These are phyloP conservation scores for Aphodius granarius DNA, from an alignment of 2,888 invertebrate genomes.

Conservation along the genomic window DNA sequence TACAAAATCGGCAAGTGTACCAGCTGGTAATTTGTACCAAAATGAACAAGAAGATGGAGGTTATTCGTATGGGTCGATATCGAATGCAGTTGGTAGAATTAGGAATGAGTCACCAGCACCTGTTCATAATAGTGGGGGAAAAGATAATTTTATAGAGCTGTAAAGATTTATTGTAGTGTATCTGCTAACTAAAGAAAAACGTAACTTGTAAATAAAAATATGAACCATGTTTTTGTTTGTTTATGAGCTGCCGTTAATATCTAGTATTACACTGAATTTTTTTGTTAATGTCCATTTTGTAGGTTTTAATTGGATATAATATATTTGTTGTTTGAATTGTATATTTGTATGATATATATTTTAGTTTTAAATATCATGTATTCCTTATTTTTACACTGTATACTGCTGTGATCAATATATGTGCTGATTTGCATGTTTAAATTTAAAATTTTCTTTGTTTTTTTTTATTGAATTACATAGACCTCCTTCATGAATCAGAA, in stretches of 20 bases:
- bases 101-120: slow-evolving; percentile 21
- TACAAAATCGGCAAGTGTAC: slow-evolving; percentile 43
- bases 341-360: neutral
- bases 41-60: slow-evolving; percentile 44
- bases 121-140: slow-evolving; percentile 14
- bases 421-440: neutral
- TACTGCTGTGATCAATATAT: neutral
- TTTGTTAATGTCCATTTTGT: neutral
- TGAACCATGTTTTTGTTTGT: neutral
- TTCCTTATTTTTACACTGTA: neutral
- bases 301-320: neutral
- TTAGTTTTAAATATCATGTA: neutral
- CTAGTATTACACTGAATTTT: neutral
- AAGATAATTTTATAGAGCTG: slow-evolving; percentile 20
- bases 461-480: neutral
- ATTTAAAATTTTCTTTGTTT: neutral
- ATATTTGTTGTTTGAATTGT: neutral
- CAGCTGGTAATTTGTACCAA: slow-evolving; percentile 45
- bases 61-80: slow-evolving; percentile 47
- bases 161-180: slow-evolving; percentile 3
- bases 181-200: neutral
- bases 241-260: neutral
- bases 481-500: neutral
- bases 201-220: too few relatives aligned
- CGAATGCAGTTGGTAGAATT: slow-evolving; percentile 26